Conservation (phyloP, 2,113 vertebrate species). For the Orycteropus afer region DNA sequence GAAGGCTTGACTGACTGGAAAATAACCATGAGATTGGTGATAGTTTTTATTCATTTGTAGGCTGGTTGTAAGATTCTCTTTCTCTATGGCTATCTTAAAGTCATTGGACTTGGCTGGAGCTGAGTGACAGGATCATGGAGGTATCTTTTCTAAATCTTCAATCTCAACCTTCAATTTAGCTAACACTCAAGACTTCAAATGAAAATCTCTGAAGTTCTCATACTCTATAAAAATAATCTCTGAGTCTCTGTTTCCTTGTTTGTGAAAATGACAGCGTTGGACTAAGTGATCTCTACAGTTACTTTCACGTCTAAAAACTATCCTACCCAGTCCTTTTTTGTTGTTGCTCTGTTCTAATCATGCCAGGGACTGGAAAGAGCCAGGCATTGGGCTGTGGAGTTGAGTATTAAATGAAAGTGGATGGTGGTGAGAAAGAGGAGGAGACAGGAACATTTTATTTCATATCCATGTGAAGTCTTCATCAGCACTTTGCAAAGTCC, state of each 20-base stretch:
- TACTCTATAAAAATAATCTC: background rate
- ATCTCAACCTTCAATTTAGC: background rate
- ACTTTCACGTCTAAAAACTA: background rate
- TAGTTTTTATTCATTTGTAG: background rate
- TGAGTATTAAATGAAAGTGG: background rate
- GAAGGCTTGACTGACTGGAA: background rate
- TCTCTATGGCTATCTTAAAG: background rate
- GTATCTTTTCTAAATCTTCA: background rate
- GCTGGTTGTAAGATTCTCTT: background rate
- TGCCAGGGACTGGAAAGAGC: background rate
- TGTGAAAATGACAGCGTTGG: background rate
- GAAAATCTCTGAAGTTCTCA: slow-evolving; percentile 31
- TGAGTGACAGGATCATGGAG: background rate
- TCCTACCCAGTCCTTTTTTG: background rate
- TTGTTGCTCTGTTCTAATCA: background rate
- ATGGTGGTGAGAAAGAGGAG: background rate
- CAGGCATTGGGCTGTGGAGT: background rate
- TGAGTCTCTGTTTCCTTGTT: background rate
- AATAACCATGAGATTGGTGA: background rate
- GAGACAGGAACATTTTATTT: background rate
- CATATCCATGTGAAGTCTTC: background rate
- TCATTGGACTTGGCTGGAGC: background rate
- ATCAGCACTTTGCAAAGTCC: background rate
- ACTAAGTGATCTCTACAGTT: background rate
- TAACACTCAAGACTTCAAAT: background rate